A percentile compares a stretch with the other conserved stretches of the same genome.
Conservation (phyloP, 2,797 vertebrate genomes). For the Myioborus melanocephalus region DNA sequence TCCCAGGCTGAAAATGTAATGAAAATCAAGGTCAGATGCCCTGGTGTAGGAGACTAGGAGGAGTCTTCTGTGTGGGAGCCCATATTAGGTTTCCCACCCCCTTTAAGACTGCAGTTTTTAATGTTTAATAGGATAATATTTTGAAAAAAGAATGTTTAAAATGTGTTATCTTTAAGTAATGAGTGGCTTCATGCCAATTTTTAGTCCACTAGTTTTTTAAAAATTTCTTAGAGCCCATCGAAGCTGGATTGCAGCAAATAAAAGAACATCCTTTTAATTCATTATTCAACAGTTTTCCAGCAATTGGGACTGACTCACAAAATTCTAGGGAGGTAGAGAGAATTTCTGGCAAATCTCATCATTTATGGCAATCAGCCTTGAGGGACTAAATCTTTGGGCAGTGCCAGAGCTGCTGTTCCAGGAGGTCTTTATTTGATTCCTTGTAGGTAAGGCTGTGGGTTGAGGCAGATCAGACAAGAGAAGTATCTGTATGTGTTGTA, state of each 20-base stretch:
- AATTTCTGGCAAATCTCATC: neutral
- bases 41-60: conserved; percentile 20
- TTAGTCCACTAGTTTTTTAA: neutral
- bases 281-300: neutral
- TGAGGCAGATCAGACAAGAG: neutral
- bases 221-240: neutral
- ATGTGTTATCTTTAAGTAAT: neutral
- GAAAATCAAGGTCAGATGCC: conserved; percentile 40
- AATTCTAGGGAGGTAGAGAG: neutral
- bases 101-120: neutral
- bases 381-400: neutral
- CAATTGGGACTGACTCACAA: neutral
- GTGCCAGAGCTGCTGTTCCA: neutral
- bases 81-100: neutral
- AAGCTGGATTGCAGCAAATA: neutral
- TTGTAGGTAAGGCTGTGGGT: neutral
- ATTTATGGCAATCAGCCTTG: neutral
- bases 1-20: neutral
- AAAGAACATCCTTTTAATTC: neutral
- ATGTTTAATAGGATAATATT: neutral
- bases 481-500: neutral
- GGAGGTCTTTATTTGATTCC: neutral
- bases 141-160: neutral
- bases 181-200: neutral
- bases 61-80: neutral